Percentiles rank a stretch among this genome's conserved stretches.
Evolutionary conservation across 1,140 invertebrate species (phyloP).

Genomic region (Pogonomyrmex californicus): DNA sequence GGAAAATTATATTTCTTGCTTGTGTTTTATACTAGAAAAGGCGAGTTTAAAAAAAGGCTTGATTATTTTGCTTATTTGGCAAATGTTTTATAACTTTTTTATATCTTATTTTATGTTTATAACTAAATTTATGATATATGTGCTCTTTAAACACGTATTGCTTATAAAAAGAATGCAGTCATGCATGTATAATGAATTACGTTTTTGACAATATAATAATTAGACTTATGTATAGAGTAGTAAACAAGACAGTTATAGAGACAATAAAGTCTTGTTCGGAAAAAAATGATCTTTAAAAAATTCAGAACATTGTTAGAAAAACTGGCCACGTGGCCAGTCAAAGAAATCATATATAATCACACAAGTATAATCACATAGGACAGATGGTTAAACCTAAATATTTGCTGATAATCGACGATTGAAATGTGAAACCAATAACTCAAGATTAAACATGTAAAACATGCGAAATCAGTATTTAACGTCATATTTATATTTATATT

Average conservation of each 20-base stretch:
- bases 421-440: neutral
- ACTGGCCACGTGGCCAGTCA: neutral
- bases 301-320: neutral
- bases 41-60: neutral
- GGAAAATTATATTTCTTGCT: neutral
- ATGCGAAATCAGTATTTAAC: constrained; percentile 16
- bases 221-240: neutral
- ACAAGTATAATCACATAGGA: neutral
- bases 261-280: neutral
- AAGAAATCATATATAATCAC: neutral
- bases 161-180: neutral
- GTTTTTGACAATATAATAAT: constrained; percentile 5
- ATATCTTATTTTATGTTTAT: neutral
- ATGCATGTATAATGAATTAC: neutral
- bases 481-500: neutral
- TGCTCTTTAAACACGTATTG: neutral
- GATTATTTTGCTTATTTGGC: neutral
- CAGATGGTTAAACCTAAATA: constrained; percentile 32
- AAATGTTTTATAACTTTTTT: constrained; percentile 4
- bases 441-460: constrained; percentile 19
- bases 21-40: neutral
- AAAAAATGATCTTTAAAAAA: neutral
- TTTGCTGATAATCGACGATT: constrained; percentile 28
- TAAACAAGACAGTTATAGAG: no score
- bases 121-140: neutral